phyloP scores from a whole-genome alignment of 2,888 invertebrate genomes.

The Cephus rjabovi region DNA sequence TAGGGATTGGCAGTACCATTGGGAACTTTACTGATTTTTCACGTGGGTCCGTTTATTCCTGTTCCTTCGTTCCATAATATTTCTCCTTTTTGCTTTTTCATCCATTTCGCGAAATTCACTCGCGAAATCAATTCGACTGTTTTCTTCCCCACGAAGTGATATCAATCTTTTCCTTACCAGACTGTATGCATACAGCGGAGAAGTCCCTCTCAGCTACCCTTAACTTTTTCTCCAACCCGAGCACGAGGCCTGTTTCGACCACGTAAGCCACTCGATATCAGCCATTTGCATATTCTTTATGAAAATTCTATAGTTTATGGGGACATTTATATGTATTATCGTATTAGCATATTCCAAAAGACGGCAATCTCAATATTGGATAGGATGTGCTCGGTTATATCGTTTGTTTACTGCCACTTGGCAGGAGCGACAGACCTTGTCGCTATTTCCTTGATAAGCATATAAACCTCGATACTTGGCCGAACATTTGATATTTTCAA shows the following conservation, averaged over 20 bases:
- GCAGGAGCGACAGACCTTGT: background rate
- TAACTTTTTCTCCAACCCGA: background rate
- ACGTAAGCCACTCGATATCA: conserved; percentile 57
- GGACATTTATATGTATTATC: conserved; percentile 66
- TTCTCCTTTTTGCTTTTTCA: background rate
- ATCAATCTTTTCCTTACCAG: background rate
- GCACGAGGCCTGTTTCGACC: conserved; percentile 11
- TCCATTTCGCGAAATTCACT: background rate
- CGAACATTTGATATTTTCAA: background rate
- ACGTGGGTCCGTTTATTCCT: background rate
- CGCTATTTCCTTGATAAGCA: conserved; percentile 20
- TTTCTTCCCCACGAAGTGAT: background rate
- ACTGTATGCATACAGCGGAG: background rate
- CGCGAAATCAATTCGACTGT: conserved; percentile 5
- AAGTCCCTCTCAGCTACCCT: background rate
- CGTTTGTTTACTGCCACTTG: conserved; percentile 61
- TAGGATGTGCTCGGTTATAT: conserved; percentile 54
- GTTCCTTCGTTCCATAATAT: background rate
- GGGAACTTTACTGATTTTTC: background rate
- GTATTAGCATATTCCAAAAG: conserved; percentile 65
- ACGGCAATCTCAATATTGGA: conserved; percentile 67
- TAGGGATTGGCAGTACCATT: background rate
- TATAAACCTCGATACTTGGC: background rate
- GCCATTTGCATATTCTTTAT: conserved; percentile 66
- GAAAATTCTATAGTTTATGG: conserved; percentile 67